A percentile compares a stretch with the other conserved stretches of the same genome.
phyloP scores from a whole-genome alignment of 2,113 vertebrate genomes.

The Brachypodius melanocephalos region DNA sequence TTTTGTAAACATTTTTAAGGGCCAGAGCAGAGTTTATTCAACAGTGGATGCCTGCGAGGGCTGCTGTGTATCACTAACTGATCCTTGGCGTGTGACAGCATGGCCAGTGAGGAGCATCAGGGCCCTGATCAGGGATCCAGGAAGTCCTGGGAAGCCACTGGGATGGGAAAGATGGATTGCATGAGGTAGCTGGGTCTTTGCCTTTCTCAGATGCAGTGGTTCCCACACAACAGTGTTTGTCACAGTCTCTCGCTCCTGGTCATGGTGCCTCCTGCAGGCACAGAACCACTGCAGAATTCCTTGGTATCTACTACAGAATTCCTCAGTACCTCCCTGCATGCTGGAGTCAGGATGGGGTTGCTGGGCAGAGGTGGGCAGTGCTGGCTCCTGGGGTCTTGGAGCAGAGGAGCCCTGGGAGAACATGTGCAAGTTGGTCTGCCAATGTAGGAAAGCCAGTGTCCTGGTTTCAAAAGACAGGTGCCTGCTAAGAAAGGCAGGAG shows the following conservation, averaged over 20 bases:
- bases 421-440: accelerated
- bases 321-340: not conserved
- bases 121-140: not conserved
- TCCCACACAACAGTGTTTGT: not conserved
- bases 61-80: not conserved
- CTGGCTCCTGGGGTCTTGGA: not conserved
- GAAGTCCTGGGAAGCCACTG: not conserved
- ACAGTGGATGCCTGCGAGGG: accelerated
- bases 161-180: not conserved
- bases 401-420: not conserved
- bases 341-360: not conserved
- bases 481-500: not conserved
- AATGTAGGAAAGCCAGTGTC: not conserved
- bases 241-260: not conserved
- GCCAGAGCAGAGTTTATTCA: not conserved
- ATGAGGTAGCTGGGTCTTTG: not conserved
- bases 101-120: not conserved
- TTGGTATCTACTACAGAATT: not conserved
- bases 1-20: slow-evolving; percentile 39
- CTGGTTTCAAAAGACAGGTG: not conserved
- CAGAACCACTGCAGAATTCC: not conserved
- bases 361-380: not conserved
- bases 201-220: not conserved
- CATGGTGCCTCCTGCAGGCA: accelerated
- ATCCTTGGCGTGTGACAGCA: not conserved